These are phyloP conservation scores for Zoroaster sp. DNA, from an alignment of 53 echinoderm and acorn worm genomes.

Conservation along the genomic window DNA sequence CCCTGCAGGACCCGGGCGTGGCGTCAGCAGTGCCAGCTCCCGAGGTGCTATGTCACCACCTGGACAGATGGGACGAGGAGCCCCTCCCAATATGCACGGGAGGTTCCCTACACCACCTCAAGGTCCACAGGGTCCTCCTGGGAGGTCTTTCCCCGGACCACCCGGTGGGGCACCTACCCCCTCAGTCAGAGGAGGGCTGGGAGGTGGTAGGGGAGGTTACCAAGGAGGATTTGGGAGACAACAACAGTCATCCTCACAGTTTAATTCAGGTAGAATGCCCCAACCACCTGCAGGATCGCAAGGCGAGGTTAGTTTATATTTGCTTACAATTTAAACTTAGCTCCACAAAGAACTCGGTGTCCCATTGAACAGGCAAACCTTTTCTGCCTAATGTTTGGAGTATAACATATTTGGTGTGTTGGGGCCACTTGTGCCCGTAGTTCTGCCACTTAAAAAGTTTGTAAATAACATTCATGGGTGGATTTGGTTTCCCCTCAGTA, in stretches of 20 bases:
- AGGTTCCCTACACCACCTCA: conserved; percentile 39
- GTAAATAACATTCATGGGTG: no score
- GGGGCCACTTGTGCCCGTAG: no score
- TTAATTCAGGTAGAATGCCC: conserved; percentile 17
- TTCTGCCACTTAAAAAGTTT: no score
- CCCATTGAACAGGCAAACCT: no score
- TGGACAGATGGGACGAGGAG: conserved; percentile 29
- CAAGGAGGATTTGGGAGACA: conserved; percentile 36
- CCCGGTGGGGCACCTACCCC: conserved; percentile 3
- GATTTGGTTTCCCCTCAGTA: neutral
- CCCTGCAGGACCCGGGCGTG: conserved; percentile 40
- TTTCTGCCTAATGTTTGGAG: no score
- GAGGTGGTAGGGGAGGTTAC: conserved; percentile 20
- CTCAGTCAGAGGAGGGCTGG: neutral
- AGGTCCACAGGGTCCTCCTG: conserved; percentile 3
- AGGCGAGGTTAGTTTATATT: conserved; percentile 13
- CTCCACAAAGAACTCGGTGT: neutral
- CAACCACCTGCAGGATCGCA: conserved; percentile 1
- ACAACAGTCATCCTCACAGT: neutral
- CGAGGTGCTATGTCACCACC: conserved; percentile 8
- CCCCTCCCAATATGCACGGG: conserved; percentile 15
- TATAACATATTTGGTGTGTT: no score
- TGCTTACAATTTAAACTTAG: neutral
- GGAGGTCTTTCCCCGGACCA: conserved; percentile 20
- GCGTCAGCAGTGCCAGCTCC: neutral